These are phyloP conservation scores for Scrobipalpa atriplicella DNA, from an alignment of 2,888 invertebrate species.

Conservation along the genomic window DNA sequence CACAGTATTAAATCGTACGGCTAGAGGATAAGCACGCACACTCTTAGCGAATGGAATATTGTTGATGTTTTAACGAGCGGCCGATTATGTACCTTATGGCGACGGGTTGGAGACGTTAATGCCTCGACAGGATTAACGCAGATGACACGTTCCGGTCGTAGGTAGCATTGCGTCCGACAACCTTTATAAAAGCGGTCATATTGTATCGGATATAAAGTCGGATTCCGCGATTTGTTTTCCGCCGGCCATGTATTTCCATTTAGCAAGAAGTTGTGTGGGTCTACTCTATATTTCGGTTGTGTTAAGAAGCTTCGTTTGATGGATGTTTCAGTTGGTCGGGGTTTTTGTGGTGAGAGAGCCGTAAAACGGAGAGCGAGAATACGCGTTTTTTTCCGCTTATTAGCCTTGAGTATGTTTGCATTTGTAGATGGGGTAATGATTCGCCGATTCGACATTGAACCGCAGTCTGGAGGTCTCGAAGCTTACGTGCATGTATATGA, in stretches of 20 bases:
- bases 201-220: slow-evolving; percentile 50
- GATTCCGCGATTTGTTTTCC: slow-evolving; percentile 42
- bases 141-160: slow-evolving; percentile 63
- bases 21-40: slow-evolving; percentile 51
- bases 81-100: slow-evolving; percentile 71
- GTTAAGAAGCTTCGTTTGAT: slow-evolving; percentile 72
- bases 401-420: slow-evolving; percentile 35
- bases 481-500: slow-evolving; percentile 39
- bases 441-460: slow-evolving; percentile 23
- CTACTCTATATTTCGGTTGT: slow-evolving; percentile 63
- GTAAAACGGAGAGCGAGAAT: slow-evolving; percentile 48
- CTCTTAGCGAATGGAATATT: slow-evolving; percentile 70
- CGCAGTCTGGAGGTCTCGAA: not conserved
- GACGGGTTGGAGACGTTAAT: slow-evolving; percentile 67
- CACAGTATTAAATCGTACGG: slow-evolving; percentile 62
- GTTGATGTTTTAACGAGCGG: slow-evolving; percentile 68
- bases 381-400: slow-evolving; percentile 48
- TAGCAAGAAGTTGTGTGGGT: slow-evolving; percentile 62
- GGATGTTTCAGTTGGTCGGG: slow-evolving; percentile 65
- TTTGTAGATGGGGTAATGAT: slow-evolving; percentile 25
- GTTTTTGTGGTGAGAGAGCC: slow-evolving; percentile 61
- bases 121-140: slow-evolving; percentile 59
- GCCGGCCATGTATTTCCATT: slow-evolving; percentile 59
- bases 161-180: slow-evolving; percentile 44
- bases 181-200: slow-evolving; percentile 55